Base-by-base conservation (phyloP, 2,797 vertebrate genomes). In the Silurus lanzhouensis region DNA sequence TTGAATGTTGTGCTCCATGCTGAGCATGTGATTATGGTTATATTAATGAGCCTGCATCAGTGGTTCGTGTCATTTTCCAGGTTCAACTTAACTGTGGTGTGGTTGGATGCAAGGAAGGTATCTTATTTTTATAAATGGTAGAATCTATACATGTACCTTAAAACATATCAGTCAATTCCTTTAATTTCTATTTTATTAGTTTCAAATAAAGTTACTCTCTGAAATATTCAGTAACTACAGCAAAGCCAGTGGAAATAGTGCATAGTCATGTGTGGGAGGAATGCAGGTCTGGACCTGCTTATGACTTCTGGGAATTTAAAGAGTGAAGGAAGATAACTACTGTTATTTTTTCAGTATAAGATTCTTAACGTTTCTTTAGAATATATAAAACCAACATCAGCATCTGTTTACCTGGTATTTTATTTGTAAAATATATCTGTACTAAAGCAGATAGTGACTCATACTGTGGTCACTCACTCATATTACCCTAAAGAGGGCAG, bases 401-500 rank as follows among this genome's bases (percentile, higher is more conserved):
- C 57, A 48, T 57, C 14, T 27, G 4, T 27, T 17, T 27, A 3
- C 1, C 15, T 31, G 3, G 0, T 38, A 44, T 7, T 38, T 60
- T 61, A 60, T 22, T 55, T 22, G 2, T n/a, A 44, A n/a, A 4
- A 52, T 10, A 52, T 25, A 15, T 66, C 2, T 52, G 61, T 48
- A 6, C 44, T 64, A 66, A 27, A 66, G 14, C 14, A 52, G 22
- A 27, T 52, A 5, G 3, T n/a, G n/a, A 6, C 5, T 82, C 5
- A 31, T 63, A 31, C 22, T 63, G 48, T 70, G 31, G 76, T 79
- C 60, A 38, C 14, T 52, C 13, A 27, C 52, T 48, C 78, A 31
- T 6, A 14, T 75, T 48, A 77, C n/a, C 77, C 88, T 87, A 60
- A 85, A 89, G 86, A 85, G 88, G 87, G 88, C 90, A 89, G 84